Percentiles rank a stretch among this genome's conserved stretches.
Conservation (phyloP, 2,797 vertebrate genomes). For the Lemur catta region DNA sequence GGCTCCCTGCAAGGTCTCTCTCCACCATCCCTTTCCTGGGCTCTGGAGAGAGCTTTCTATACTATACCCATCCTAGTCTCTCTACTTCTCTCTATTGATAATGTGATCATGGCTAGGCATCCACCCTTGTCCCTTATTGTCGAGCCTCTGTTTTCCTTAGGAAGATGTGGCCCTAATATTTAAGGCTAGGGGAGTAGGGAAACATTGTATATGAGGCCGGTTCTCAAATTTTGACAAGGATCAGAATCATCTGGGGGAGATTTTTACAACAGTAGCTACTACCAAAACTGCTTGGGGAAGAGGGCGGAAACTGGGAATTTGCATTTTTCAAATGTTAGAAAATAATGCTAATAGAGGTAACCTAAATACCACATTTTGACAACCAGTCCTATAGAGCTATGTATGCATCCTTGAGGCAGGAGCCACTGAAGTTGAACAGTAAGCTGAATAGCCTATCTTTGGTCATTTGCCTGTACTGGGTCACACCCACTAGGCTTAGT, state of each 20-base stretch:
- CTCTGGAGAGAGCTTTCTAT: not conserved
- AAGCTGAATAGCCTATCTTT: not conserved
- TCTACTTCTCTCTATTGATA: not conserved
- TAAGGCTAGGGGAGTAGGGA: not conserved
- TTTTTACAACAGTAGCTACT: not conserved
- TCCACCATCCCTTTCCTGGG: no score
- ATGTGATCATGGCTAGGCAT: not conserved
- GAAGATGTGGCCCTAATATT: not conserved
- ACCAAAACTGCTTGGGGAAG: not conserved
- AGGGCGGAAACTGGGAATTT: not conserved
- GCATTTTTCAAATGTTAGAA: not conserved
- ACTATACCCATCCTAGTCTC: not conserved
- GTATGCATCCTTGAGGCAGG: not conserved
- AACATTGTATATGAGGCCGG: not conserved
- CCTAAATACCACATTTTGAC: not conserved
- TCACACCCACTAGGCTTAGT: not conserved
- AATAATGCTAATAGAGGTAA: not conserved
- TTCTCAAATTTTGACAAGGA: not conserved
- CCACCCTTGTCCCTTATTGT: not conserved
- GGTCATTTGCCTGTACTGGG: not conserved
- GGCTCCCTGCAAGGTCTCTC: not conserved
- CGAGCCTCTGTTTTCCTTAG: not conserved
- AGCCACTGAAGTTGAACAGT: not conserved
- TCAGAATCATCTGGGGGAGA: not conserved
- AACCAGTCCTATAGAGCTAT: not conserved